Evolutionary conservation across 1,140 invertebrate genomes (phyloP).

Genomic region (Ostrea edulis): DNA sequence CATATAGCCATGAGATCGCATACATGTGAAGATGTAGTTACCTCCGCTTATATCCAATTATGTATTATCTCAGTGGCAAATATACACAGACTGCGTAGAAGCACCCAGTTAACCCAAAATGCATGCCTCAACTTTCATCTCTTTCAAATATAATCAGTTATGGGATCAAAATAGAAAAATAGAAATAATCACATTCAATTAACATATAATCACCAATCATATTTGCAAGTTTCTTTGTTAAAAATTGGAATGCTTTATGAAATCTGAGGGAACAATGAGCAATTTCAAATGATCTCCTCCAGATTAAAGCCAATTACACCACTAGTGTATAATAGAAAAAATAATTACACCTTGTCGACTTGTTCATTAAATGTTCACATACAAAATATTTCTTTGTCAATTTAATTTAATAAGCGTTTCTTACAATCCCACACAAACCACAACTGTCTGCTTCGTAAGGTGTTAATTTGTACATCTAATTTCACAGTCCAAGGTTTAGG

Average conservation of each 20-base stretch:
- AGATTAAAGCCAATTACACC: neutral
- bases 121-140: neutral
- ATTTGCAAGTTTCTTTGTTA: neutral
- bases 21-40: neutral
- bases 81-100: neutral
- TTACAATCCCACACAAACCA: neutral
- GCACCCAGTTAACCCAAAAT: neutral
- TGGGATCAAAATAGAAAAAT: neutral
- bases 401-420: neutral
- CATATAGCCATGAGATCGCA: neutral
- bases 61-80: neutral
- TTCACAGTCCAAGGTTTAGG: neutral
- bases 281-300: neutral
- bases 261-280: neutral
- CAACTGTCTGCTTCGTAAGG: neutral
- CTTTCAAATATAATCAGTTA: neutral
- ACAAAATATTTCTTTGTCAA: neutral
- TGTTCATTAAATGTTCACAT: neutral
- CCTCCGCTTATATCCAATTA: slow-evolving; percentile 10
- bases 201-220: neutral
- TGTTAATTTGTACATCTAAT: slow-evolving; percentile 1
- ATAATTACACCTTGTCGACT: neutral
- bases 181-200: neutral
- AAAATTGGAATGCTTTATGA: neutral
- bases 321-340: neutral